Conservation (phyloP, 2,113 vertebrate species). For the Microtus ochrogaster region DNA sequence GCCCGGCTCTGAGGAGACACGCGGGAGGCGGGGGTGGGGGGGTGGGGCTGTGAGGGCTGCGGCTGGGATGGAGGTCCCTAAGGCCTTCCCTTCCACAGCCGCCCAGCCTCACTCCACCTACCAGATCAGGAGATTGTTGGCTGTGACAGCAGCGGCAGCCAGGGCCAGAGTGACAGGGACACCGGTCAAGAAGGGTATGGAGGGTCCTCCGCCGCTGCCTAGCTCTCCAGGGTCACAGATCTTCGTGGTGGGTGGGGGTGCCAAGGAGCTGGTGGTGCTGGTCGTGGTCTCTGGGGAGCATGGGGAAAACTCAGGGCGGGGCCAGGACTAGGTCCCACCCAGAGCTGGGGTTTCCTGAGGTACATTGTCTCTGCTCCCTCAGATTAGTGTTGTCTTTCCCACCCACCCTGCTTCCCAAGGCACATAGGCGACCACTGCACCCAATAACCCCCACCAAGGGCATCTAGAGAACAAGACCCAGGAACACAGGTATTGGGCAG, state of each 20-base stretch:
- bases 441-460: background rate
- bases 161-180: conserved; percentile 70
- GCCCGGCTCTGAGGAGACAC: conserved; percentile 72
- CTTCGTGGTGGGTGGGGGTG: conserved; percentile 81
- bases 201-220: conserved; percentile 71
- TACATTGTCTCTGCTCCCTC: background rate
- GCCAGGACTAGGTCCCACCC: background rate
- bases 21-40: background rate
- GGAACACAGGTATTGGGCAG: background rate
- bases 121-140: conserved; percentile 77
- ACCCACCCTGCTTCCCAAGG: background rate
- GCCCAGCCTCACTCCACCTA: conserved; percentile 14
- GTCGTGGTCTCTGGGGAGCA: conserved; percentile 84
- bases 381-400: background rate
- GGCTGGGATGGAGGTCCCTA: background rate
- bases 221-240: conserved; percentile 78
- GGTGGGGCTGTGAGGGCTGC: background rate
- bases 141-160: conserved; percentile 65
- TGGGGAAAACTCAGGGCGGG: conserved; percentile 75
- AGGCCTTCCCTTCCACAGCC: background rate
- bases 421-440: background rate
- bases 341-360: background rate
- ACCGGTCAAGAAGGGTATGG: background rate
- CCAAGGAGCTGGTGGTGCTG: conserved; percentile 80
- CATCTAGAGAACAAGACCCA: background rate